Evolutionary conservation across 2,113 vertebrate genomes (phyloP), one percentile per base, ranked within the genome.

Genomic region (Mustela lutreola): DNA sequence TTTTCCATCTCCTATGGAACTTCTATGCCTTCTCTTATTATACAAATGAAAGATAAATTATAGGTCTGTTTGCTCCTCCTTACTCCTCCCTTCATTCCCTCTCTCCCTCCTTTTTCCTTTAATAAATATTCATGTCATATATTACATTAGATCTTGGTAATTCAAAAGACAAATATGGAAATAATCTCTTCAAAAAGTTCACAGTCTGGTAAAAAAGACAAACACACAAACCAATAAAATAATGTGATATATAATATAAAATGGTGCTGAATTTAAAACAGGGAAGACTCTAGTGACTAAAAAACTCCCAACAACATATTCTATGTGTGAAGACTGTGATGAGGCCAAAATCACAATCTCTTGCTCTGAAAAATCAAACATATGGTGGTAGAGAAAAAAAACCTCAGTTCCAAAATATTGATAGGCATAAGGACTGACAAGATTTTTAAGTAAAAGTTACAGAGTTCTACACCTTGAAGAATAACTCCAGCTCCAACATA

Each of bases 341-440:
- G 39, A 63, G 33, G 19, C 63, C 70, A 60, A 94, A 92, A 88
- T 91, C 63, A 92, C 63, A 94, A 73, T 67, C 5, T 91, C 53
- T 84, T 36, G 5, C 80, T 94, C 81, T 88, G 81, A 93, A 95
- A 95, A 95, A 83, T 83, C 65, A 85, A 92, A 81, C 65, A 89
- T 85, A 91, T 56, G 70, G 62, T 97, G 71, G 82, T 63, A 73
- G 0, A 81, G 65, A 62, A 88, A 94, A 89, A 90, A 21, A 39
- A 15, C 45, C 4, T 84, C 67, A 60, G 31, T 63, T 95, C 28
- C 70, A 97, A 96, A 98, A 97, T 97, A 96, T n/a, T 96, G 95
- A 94, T 71, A 92, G 93, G 33, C 53, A 60, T 92, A 45, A 84
- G 8, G 45, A 97, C 31, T 88, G 76, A 96, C 15, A 96, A 33